Evolutionary conservation across 2,113 vertebrate species (phyloP).

Genomic region (Malurus cyaneus): DNA sequence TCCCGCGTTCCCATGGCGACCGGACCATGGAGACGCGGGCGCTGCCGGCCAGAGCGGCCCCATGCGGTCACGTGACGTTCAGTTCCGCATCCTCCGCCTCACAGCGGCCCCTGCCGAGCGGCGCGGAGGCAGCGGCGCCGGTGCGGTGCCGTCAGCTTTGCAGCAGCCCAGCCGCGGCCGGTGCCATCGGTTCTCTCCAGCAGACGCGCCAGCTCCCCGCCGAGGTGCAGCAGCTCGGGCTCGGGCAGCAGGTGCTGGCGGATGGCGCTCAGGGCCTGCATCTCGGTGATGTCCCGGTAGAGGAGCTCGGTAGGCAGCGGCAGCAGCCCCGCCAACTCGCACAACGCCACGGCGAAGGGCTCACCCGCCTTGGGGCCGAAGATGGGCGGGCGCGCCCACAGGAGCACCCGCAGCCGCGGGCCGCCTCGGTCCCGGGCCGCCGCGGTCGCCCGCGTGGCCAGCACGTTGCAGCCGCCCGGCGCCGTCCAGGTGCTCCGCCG

Average conservation of each 20-base stretch:
- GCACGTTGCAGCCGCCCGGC: slow-evolving; percentile 86
- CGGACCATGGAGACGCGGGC: neutral
- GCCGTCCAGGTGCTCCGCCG: slow-evolving; percentile 75
- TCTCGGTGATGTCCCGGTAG: slow-evolving; percentile 78
- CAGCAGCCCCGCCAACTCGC: slow-evolving; percentile 90
- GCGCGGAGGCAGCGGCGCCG: neutral
- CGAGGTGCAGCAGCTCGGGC: slow-evolving; percentile 68
- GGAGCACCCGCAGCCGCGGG: slow-evolving; percentile 75
- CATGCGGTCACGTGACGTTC: accelerated
- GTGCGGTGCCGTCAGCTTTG: neutral
- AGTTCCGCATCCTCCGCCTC: neutral
- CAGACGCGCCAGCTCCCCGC: slow-evolving; percentile 67
- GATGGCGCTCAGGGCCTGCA: slow-evolving; percentile 70
- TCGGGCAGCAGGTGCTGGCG: slow-evolving; percentile 75
- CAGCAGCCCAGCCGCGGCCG: neutral
- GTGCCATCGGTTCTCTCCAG: neutral
- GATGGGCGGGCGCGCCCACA: slow-evolving; percentile 83
- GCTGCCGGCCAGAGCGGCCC: neutral
- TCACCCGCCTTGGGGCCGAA: slow-evolving; percentile 83
- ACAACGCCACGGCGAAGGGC: slow-evolving; percentile 89
- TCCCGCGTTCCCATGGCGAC: slow-evolving; percentile 44
- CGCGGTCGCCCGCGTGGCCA: slow-evolving; percentile 79
- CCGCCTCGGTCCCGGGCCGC: neutral
- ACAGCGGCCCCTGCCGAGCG: neutral
- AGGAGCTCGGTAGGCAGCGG: slow-evolving; percentile 80